Evolutionary conservation across 2,888 invertebrate genomes (phyloP), one percentile per base, ranked within the genome.

Genomic region (Bellardia bayeri): DNA sequence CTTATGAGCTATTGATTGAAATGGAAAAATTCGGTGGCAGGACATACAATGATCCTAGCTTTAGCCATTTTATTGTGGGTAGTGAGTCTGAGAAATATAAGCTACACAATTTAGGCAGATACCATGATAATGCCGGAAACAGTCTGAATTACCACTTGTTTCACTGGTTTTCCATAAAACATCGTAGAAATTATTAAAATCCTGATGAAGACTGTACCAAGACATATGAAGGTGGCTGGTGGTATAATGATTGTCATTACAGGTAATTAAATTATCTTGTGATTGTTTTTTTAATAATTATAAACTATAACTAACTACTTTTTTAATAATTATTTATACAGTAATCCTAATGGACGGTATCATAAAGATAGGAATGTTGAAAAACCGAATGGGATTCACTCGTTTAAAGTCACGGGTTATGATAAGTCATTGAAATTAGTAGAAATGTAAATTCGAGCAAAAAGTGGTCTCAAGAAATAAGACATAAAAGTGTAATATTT

Each of bases 141-240:
- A 61, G 14, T 33, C 14, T 61, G 4, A 61, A 61, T 33, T 61
- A 61, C 33, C 61, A 61, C 30, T 33, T 61, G 61, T 9, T 3
- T 33, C 61, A 61, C 13, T 61, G 33, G 33, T 61, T 61, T 61
- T 61, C 61, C 13, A 61, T 33, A 2, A 33, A 61, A 14, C 33
- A 61, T 33, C 61, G 61, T 33, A 33, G 8, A 61, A 61, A 61
- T 61, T 33, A 61, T 61, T 33, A 61, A 61, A 61, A 61, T 61
- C 61, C 33, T 6, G 0, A 4, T 61, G 33, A 37, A 61, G 14
- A 61, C 37, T 61, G 61, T 61, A 5, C 61, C 61, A 33, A 61
- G 14, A 6, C 14, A 14, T 61, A 33, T 61, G 61, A 33, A 8
- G 61, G 61, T 14, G 61, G 61, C 14, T 61, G 61, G 61, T 61